Base-by-base conservation (phyloP, 2,797 vertebrate genomes). In the Pelodytes ibericus region DNA sequence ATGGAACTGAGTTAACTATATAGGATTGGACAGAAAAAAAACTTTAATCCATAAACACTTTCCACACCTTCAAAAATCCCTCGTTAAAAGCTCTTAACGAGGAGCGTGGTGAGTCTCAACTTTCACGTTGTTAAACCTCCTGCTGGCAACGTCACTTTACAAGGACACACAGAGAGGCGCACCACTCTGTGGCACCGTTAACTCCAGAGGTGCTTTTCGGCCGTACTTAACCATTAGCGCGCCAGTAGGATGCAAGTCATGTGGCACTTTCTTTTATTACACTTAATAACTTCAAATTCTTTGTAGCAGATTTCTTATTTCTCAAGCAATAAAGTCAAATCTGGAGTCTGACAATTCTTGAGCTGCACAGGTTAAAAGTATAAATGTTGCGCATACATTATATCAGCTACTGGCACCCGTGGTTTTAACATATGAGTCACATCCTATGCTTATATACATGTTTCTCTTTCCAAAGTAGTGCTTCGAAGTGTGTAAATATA, bases 41-140 rank as follows among this genome's bases (percentile, higher is more conserved):
- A 4, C 47, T 58, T 62, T 31, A 65, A 71, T 64, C 67, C 29
- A 71, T 71, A 71, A 77, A 71, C 61, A 49, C 61, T 65, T 71
- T 77, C 60, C 51, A 77, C 68, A 65, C 60, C 67, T 77, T 57
- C 68, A 60, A 15, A 71, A 77, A 71, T 64, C 49, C 59, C 33
- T 64, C 20, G 20, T 66, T 76, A 64, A 76, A 76, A 29, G 25
- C 47, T 60, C 8, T 41, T 63, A 63, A 71, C n/a, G 5, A 76
- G 74, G 9, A 26, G 33, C 41, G 27, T 65, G 49, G 47, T 25
- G 25, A 65, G 20, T 71, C 36, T 77, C 74, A 77, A 51, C 39
- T 58, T 77, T 53, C 60, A 64, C 22, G 26, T 69, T 33, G 51
- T 71, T 64, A 71, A 71, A 71, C 11, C 25, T 44, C 59, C 29